A percentile compares a stretch with the other conserved stretches of the same genome.
phyloP scores from a whole-genome alignment of 2,888 invertebrate genomes.

The Alcis repandata region DNA sequence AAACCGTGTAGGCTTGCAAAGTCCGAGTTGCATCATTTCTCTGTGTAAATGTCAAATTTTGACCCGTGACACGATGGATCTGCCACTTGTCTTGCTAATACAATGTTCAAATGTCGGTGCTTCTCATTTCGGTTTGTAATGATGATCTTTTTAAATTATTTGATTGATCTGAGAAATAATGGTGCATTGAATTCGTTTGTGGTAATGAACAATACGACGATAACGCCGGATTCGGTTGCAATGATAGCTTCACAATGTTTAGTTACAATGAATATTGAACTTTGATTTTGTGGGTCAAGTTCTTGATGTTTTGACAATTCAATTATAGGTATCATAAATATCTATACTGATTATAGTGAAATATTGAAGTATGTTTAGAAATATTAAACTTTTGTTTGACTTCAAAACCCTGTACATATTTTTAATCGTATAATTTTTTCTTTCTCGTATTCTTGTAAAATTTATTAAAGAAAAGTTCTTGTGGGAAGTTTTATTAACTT shows the following conservation, averaged over 20 bases:
- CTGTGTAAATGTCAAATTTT: slow-evolving; percentile 81
- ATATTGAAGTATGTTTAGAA: neutral
- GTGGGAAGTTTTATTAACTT: too few relatives aligned
- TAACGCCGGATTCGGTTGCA: slow-evolving; percentile 21
- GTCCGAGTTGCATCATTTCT: slow-evolving; percentile 68
- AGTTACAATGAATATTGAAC: slow-evolving; percentile 29
- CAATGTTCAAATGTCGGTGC: slow-evolving; percentile 27
- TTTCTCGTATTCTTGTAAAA: too few relatives aligned
- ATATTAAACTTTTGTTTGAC: too few relatives aligned
- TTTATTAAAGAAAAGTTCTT: too few relatives aligned
- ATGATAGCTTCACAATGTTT: slow-evolving; percentile 28
- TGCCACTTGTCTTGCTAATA: slow-evolving; percentile 66
- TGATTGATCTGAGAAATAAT: slow-evolving; percentile 35
- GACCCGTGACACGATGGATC: slow-evolving; percentile 72
- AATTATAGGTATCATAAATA: slow-evolving; percentile 12
- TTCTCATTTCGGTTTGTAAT: slow-evolving; percentile 23
- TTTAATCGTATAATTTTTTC: too few relatives aligned
- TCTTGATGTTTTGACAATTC: slow-evolving; percentile 16
- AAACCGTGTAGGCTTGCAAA: slow-evolving; percentile 55
- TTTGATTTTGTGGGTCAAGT: slow-evolving; percentile 27
- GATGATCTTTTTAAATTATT: slow-evolving; percentile 28
- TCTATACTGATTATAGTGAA: neutral
- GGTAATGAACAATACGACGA: slow-evolving; percentile 23
- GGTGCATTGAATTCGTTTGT: slow-evolving; percentile 27
- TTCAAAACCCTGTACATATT: too few relatives aligned